Conservation (phyloP, 2,888 invertebrate genomes). For the Nasonovia ribisnigri region DNA sequence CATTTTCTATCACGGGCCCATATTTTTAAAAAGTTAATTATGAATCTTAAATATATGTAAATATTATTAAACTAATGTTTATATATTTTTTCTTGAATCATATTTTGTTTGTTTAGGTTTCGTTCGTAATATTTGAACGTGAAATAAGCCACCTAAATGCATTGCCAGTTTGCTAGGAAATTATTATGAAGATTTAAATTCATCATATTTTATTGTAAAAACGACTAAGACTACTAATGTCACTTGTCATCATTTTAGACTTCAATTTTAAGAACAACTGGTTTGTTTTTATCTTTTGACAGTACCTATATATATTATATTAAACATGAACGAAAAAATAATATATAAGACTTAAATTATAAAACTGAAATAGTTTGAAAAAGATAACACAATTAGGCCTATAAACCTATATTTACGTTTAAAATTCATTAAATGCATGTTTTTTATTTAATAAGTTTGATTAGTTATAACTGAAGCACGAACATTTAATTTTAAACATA, state of each 20-base stretch:
- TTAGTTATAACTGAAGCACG: too few species aligned
- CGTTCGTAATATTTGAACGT: not conserved
- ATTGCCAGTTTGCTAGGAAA: not conserved
- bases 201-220: not conserved
- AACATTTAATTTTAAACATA: too few species aligned
- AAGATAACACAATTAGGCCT: not conserved
- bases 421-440: too few species aligned
- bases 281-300: not conserved
- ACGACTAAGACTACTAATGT: too few species aligned
- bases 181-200: not conserved
- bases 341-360: not conserved
- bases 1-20: too few species aligned
- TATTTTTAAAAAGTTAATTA: not conserved
- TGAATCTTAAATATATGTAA: not conserved
- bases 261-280: not conserved
- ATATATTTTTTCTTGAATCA: not conserved
- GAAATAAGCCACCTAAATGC: not conserved
- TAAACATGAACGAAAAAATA: not conserved
- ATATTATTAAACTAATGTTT: not conserved
- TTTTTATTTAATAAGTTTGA: too few species aligned
- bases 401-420: not conserved
- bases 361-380: not conserved
- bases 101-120: not conserved
- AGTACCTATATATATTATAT: not conserved
- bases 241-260: not conserved